Evolutionary conservation across 2,113 vertebrate genomes (phyloP).

Genomic region (Marcusenius ussheri): DNA sequence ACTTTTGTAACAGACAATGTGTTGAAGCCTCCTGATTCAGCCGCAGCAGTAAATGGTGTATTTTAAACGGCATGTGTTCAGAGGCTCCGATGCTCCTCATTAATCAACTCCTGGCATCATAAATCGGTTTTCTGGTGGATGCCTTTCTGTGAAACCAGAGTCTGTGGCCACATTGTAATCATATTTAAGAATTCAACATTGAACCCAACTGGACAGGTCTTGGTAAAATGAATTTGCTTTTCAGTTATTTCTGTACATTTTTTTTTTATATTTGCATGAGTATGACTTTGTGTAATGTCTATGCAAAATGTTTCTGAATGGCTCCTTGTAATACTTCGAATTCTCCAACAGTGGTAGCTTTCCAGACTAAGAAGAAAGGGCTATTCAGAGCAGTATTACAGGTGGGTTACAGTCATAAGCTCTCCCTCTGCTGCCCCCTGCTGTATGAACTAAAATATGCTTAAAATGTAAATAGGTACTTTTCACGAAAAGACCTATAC

Average conservation of each 20-base stretch:
- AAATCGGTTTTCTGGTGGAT: too few species aligned
- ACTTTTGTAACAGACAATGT: not conserved
- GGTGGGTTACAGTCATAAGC: not conserved
- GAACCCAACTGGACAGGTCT: not conserved
- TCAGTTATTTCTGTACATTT: not conserved
- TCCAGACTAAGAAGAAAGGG: conserved; percentile 16
- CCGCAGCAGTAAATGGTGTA: not conserved
- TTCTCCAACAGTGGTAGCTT: not conserved
- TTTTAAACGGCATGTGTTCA: not conserved
- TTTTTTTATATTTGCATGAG: conserved; percentile 16
- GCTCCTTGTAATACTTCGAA: not conserved
- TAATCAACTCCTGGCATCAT: not conserved
- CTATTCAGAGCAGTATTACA: conserved; percentile 22
- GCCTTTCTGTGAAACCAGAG: not conserved
- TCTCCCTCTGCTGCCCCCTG: conserved; percentile 6
- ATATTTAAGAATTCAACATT: not conserved
- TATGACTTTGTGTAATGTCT: not conserved
- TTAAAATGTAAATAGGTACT: not conserved
- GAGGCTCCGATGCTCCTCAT: not conserved
- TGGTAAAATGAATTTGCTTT: not conserved
- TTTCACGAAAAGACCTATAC: not conserved
- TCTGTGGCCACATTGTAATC: not conserved
- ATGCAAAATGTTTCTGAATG: conserved; percentile 11
- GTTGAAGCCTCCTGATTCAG: not conserved
- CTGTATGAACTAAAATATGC: conserved; percentile 11